These are phyloP conservation scores for Conops quadrifasciatus DNA, from an alignment of 2,888 invertebrate genomes.

Conservation along the genomic window DNA sequence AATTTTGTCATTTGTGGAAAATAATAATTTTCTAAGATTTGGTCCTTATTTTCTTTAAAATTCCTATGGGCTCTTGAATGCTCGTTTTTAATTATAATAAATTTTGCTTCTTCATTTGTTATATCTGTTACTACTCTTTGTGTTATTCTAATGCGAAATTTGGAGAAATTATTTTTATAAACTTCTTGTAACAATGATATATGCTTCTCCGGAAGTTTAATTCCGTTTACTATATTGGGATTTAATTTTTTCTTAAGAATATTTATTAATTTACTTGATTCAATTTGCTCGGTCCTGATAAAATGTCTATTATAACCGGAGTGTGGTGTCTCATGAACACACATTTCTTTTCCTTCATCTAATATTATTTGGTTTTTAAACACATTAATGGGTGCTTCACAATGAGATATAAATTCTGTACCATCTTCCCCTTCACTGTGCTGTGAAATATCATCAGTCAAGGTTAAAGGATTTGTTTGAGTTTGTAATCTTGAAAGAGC, in stretches of 20 bases:
- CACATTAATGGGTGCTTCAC: constrained; percentile 21
- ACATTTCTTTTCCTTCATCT: neutral
- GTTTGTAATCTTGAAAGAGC: constrained; percentile 30
- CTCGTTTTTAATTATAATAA: constrained; percentile 17
- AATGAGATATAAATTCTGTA: neutral
- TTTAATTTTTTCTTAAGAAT: neutral
- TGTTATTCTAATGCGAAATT: constrained; percentile 19
- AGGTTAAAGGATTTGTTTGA: constrained; percentile 10
- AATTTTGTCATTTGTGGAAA: constrained; percentile 22
- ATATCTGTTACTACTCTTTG: constrained; percentile 21
- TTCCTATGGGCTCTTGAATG: constrained; percentile 2
- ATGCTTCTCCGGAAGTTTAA: constrained; percentile 29
- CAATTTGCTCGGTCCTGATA: neutral
- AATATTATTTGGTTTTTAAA: constrained; percentile 30
- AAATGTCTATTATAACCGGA: constrained; percentile 1
- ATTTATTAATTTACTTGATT: neutral
- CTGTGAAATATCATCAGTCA: constrained; percentile 6
- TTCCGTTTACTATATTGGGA: neutral
- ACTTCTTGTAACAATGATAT: constrained; percentile 27
- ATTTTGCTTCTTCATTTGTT: constrained; percentile 13
- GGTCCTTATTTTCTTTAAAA: constrained; percentile 26
- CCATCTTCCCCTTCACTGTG: neutral
- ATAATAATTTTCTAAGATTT: constrained; percentile 24
- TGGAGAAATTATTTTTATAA: neutral
- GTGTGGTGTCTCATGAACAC: neutral